Percentiles rank a stretch among this genome's conserved stretches.
Evolutionary conservation across 2,113 vertebrate genomes (phyloP).

Genomic region (Rynchops niger): DNA sequence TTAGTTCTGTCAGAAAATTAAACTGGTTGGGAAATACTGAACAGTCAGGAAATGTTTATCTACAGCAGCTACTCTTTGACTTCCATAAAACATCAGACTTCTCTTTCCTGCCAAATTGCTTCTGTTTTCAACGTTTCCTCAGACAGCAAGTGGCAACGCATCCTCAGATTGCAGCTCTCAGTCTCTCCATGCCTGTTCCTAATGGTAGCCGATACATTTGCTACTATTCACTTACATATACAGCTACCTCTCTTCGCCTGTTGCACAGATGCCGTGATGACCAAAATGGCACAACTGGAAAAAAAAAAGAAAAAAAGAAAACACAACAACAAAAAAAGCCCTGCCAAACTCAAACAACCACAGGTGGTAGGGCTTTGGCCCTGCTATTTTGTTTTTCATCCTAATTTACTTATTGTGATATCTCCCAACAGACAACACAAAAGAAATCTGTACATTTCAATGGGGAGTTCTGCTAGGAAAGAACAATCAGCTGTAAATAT

Average conservation of each 20-base stretch:
- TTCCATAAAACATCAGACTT: not conserved
- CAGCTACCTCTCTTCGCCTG: not conserved
- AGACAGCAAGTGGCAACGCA: not conserved
- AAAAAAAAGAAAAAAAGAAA: not conserved
- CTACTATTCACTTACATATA: not conserved
- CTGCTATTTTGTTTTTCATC: not conserved
- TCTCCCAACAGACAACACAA: not conserved
- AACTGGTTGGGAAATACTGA: not conserved
- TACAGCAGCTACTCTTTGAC: not conserved
- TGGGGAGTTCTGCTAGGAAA: not conserved
- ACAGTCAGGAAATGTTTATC: not conserved
- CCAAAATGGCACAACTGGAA: not conserved
- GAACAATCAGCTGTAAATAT: conserved; percentile 23
- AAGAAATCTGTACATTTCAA: not conserved
- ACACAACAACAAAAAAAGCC: not conserved
- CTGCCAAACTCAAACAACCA: not conserved
- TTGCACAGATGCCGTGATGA: not conserved
- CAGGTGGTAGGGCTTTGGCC: not conserved
- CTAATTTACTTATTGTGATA: not conserved
- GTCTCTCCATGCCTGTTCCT: not conserved
- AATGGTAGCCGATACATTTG: not conserved
- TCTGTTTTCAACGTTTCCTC: not conserved
- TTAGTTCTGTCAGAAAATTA: not conserved
- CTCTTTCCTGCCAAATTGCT: not conserved
- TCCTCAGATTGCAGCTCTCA: not conserved